Percentiles rank a stretch among this genome's conserved stretches.
phyloP scores from a whole-genome alignment of 1,140 invertebrate species.

The Sinella curviseta region DNA sequence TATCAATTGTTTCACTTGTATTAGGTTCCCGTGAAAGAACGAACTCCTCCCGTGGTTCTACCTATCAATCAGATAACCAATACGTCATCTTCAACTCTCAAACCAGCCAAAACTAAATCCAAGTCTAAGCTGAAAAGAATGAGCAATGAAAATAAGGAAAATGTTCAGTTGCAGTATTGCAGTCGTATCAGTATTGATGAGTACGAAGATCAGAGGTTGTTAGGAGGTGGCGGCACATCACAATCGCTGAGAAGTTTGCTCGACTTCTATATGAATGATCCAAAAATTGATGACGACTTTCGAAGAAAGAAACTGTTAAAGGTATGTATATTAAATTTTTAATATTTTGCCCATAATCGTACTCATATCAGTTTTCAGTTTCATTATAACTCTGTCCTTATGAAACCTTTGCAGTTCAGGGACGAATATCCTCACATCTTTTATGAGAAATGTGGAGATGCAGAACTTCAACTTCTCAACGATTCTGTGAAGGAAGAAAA shows the following conservation, averaged over 20 bases:
- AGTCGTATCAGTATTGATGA: constrained; percentile 42
- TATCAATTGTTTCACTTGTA: neutral
- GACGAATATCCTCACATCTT: constrained; percentile 46
- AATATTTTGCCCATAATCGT: neutral
- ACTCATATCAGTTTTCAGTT: neutral
- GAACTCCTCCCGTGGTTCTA: neutral
- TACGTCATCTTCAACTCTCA: neutral
- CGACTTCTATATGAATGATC: constrained; percentile 15
- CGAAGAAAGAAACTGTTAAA: constrained; percentile 35
- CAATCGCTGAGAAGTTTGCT: constrained; percentile 38
- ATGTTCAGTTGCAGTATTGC: constrained; percentile 34
- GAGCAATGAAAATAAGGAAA: constrained; percentile 32
- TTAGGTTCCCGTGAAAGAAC: neutral
- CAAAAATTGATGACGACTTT: constrained; percentile 36
- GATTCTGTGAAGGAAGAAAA: neutral
- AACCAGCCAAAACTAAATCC: neutral
- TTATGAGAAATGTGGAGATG: constrained; percentile 39
- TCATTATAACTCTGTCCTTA: neutral
- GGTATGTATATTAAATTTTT: constrained; percentile 26
- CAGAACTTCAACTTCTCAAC: neutral
- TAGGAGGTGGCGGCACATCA: constrained; percentile 38
- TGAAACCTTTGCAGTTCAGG: constrained; percentile 43
- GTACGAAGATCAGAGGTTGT: constrained; percentile 43
- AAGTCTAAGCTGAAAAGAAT: constrained; percentile 1
- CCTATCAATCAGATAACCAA: neutral